Evolutionary conservation across 2,797 vertebrate species (phyloP), one percentile per base, ranked within the genome.

Genomic region (Lateolabrax maculatus): DNA sequence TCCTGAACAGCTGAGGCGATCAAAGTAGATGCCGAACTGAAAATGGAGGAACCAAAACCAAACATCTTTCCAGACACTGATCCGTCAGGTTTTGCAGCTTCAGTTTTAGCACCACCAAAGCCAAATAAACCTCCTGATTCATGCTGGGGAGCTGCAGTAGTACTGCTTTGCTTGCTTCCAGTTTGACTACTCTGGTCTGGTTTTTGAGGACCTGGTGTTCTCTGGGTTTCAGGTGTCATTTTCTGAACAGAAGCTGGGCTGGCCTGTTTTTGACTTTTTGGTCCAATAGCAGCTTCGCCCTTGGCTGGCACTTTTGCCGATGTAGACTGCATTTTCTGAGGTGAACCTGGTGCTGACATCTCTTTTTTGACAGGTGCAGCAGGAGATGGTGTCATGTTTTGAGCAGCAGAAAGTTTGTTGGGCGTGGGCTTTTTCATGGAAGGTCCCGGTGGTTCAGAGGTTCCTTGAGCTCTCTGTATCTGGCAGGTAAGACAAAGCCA

Each of bases 401-500:
- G 85, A 73, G 76, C 58, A 80, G 81, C 74, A 39, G 82, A 73
- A 21, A 21, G 60, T 86, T 87, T 90, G 57, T 48, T 89, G 43
- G 83, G 66, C 9, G 72, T 72, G 13, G 75, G 64, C 53, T 82
- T 94, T 92, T 92, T 93, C 53, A 82, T 89, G 15, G 80, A 89
- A 67, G 84, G 77, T 75, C 93, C 91, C 27, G 90, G 85, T 78
- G 94, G 73, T 60, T 96, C 95, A 63, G 94, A 94, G 44, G 75
- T 90, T 71, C 81, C 96, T 80, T 97, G 90, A 0, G 97, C 97
- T 96, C 97, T 96, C 78, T 97, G 95, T 95, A 98, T 96, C 94
- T 99, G 98, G 89, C 98, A 99, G 88, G 97, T 98, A 81, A 99
- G 97, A 95, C 98, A 99, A 71, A 99, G 96, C 98, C 98, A 99